Percentiles rank a stretch among this genome's conserved stretches.
Evolutionary conservation across 2,888 invertebrate genomes (phyloP).

Genomic region (Amphipoea oculea): DNA sequence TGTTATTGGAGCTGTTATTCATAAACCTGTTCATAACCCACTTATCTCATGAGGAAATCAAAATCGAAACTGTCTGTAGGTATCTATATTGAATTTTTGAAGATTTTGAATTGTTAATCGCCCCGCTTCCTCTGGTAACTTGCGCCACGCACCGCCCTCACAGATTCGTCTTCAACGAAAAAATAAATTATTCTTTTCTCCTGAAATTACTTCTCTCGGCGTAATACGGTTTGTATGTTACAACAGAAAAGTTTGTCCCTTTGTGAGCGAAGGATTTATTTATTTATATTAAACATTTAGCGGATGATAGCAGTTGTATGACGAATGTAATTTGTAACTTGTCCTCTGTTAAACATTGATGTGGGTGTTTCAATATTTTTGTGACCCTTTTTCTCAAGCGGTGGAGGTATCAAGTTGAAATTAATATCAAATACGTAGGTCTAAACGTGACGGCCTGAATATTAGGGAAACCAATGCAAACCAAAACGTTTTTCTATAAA

Average conservation of each 20-base stretch:
- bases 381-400: neutral
- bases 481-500: neutral
- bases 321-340: slow-evolving; percentile 28
- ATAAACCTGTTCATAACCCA: neutral
- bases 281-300: slow-evolving; percentile 47
- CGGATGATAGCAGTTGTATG: slow-evolving; percentile 40
- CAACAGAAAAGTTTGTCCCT: slow-evolving; percentile 26
- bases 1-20: neutral
- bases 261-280: slow-evolving; percentile 39
- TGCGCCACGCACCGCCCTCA: slow-evolving; percentile 27
- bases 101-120: neutral
- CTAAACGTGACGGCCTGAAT: neutral
- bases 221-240: slow-evolving; percentile 54
- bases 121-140: neutral
- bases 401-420: neutral
- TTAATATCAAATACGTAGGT: neutral
- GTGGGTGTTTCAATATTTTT: neutral
- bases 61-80: no score
- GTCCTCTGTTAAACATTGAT: neutral
- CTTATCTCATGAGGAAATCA: neutral
- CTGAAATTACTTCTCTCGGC: slow-evolving; percentile 62
- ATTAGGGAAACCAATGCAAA: neutral
- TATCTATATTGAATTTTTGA: neutral
- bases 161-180: slow-evolving; percentile 61
- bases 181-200: slow-evolving; percentile 64